These are phyloP conservation scores for Sussaba pulchella DNA, from an alignment of 2,888 invertebrate species.

Conservation along the genomic window DNA sequence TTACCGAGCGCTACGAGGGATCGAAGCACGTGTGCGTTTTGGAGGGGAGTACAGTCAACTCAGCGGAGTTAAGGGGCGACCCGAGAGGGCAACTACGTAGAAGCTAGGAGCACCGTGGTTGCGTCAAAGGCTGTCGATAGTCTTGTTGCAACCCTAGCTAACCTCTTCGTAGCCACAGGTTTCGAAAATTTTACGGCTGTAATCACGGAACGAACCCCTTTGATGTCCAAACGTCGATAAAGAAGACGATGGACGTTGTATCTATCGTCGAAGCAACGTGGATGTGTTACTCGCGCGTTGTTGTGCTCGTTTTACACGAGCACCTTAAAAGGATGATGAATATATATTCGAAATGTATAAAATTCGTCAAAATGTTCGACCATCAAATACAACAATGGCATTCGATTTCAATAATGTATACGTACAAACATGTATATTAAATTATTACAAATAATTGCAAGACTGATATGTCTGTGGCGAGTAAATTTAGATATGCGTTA, in stretches of 20 bases:
- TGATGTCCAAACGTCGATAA: conserved; percentile 2
- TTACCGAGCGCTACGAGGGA: neutral
- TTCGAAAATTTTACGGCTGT: conserved; percentile 46
- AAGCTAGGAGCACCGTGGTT: neutral
- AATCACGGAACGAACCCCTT: conserved; percentile 25
- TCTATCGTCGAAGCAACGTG: neutral
- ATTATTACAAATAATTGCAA: conserved; percentile 17
- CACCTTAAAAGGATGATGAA: neutral
- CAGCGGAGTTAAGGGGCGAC: conserved; percentile 9
- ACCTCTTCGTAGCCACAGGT: conserved; percentile 59
- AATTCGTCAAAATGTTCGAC: neutral
- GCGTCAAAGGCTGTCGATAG: conserved; percentile 39
- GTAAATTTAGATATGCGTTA: conserved; percentile 38
- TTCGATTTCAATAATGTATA: neutral
- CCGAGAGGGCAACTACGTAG: neutral
- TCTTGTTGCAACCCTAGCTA: conserved; percentile 71
- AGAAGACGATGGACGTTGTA: neutral
- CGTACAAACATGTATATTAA: conserved; percentile 1
- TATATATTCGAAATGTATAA: conserved; percentile 7
- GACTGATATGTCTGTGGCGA: conserved; percentile 13
- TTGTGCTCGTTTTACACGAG: conserved; percentile 1
- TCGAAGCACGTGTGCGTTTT: conserved; percentile 43
- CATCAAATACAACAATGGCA: neutral
- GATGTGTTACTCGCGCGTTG: neutral
- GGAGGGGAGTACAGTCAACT: conserved; percentile 35